Conservation (phyloP, 92 coral and sea anemone species). For the Porites cylindrica region DNA sequence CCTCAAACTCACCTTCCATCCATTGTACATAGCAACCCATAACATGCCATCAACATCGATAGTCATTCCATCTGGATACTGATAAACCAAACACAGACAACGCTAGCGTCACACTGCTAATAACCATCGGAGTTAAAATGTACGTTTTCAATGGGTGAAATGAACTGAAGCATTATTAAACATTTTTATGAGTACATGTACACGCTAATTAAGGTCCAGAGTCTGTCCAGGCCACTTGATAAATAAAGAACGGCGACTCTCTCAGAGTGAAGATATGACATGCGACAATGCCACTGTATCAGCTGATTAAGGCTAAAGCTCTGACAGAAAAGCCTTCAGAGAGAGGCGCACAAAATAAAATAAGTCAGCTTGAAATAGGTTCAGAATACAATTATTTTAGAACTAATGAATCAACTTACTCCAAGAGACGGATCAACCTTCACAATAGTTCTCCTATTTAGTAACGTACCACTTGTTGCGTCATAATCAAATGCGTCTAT, state of each 20-base stretch:
- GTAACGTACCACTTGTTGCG: slow-evolving; percentile 65
- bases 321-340: too few species aligned
- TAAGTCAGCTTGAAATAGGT: too few species aligned
- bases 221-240: too few species aligned
- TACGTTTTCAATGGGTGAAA: neutral
- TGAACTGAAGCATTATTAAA: too few species aligned
- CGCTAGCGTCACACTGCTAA: neutral
- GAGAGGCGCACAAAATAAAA: too few species aligned
- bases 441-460: slow-evolving; percentile 71
- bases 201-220: too few species aligned
- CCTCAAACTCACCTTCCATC: slow-evolving; percentile 75
- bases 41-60: slow-evolving; percentile 92
- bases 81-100: neutral
- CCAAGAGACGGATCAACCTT: slow-evolving; percentile 74
- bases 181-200: too few species aligned
- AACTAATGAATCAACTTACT: slow-evolving; percentile 44
- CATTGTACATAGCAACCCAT: slow-evolving; percentile 96
- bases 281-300: too few species aligned
- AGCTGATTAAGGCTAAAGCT: too few species aligned
- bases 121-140: neutral
- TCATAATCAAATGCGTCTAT: slow-evolving; percentile 92
- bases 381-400: too few species aligned
- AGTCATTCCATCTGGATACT: slow-evolving; percentile 96
- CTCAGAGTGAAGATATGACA: too few species aligned
- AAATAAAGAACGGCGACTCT: too few species aligned